Evolutionary conservation across 2,113 vertebrate species (phyloP), one percentile per base, ranked within the genome.

Genomic region (Passer montanus): DNA sequence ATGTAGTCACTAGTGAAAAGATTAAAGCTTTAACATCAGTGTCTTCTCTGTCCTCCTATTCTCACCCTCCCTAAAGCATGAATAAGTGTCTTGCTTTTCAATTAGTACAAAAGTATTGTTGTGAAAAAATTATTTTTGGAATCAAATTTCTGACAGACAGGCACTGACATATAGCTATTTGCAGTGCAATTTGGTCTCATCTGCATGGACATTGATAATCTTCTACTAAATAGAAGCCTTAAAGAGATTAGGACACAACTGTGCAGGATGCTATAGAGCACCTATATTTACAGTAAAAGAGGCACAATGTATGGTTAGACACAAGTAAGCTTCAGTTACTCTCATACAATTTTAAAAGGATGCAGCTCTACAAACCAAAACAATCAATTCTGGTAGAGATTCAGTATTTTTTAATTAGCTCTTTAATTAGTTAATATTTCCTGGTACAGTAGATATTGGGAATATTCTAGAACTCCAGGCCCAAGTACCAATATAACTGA

Each of bases 401-500:
- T 43, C 18, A 64, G 26, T 17, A 68, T 37, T 52, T 84, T 70
- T 41, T 19, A 55, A 30, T 70, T n/a, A 70, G 39, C 3, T 60
- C 18, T 76, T 85, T 84, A 66, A 88, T 33, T 44, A 87, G 24
- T 60, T 31, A 90, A 11, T 4, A 37, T 27, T 31, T 72, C 19
- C 33, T 22, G 64, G 7, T n/a, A 52, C 10, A 74, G 4, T 8
- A 59, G 49, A 37, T 56, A 49, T 5, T 50, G 23, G 23, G 9
- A 80, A 80, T 46, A 75, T 31, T 47, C 50, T 30, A 49, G 12
- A 92, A 77, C 47, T 63, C 83, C 24, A 86, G 21, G 64, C 20
- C 7, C 8, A 67, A 70, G 20, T 44, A 69, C 37, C 60, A 39
- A 35, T 62, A 95, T 75, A 96, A 98, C 98, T 95, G 96, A 99